Conservation (phyloP, 2,797 vertebrate genomes). For the Toxotes lorentzi region DNA sequence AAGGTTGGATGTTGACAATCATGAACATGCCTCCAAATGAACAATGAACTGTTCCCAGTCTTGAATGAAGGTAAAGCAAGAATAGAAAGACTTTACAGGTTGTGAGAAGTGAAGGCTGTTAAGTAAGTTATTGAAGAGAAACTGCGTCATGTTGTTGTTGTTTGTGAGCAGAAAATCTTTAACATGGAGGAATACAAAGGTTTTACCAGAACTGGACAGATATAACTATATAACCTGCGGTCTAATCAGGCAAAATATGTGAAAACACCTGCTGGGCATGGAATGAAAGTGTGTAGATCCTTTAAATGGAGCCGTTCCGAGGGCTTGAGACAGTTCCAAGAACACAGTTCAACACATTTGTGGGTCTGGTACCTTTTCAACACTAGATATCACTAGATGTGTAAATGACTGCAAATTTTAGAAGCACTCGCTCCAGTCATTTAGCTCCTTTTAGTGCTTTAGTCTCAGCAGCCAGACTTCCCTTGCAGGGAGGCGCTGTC, state of each 20-base stretch:
- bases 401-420: background rate
- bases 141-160: background rate
- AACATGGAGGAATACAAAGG: background rate
- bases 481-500: conserved; percentile 10
- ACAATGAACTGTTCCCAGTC: background rate
- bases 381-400: background rate
- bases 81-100: background rate
- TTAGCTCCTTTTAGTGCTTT: background rate
- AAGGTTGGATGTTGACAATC: too few relatives aligned
- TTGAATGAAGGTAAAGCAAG: background rate
- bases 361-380: background rate
- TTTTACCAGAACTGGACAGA: background rate
- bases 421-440: background rate
- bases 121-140: background rate
- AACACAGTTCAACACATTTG: background rate
- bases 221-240: background rate
- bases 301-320: background rate
- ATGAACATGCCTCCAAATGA: background rate
- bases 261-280: background rate
- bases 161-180: background rate
- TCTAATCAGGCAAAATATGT: background rate
- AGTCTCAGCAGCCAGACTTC: conserved; percentile 19
- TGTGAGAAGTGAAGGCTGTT: background rate
- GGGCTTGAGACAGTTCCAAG: background rate
- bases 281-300: background rate